Evolutionary conservation across 2,888 invertebrate species (phyloP).

Genomic region (Cantharis rufa): DNA sequence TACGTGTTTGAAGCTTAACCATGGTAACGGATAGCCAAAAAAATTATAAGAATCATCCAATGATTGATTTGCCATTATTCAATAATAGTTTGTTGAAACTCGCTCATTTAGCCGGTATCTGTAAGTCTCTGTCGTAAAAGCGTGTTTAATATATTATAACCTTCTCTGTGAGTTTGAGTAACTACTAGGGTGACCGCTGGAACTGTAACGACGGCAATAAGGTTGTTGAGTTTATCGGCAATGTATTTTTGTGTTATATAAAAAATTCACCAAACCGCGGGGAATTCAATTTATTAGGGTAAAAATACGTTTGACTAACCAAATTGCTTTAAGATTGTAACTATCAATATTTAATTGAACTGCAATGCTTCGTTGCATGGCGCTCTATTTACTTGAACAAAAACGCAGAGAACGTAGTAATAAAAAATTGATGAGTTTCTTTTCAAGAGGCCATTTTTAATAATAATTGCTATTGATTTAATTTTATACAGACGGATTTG

Average conservation of each 20-base stretch:
- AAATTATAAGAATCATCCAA: too few relatives aligned
- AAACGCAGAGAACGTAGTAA: background rate
- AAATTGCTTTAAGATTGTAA: background rate
- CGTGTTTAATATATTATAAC: background rate
- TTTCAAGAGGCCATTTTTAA: background rate
- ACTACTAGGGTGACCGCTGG: background rate
- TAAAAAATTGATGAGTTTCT: background rate
- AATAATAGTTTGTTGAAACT: too few relatives aligned
- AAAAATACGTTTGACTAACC: background rate
- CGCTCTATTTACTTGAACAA: background rate
- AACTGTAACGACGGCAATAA: background rate
- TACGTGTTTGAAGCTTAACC: too few relatives aligned
- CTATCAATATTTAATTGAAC: background rate
- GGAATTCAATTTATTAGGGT: background rate
- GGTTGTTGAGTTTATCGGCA: background rate
- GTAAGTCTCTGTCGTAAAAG: too few relatives aligned
- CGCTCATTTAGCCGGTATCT: too few relatives aligned
- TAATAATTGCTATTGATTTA: background rate
- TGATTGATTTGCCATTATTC: too few relatives aligned
- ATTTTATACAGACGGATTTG: background rate
- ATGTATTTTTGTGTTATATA: background rate
- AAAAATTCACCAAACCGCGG: background rate
- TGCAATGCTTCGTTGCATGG: background rate
- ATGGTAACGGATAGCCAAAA: too few relatives aligned
- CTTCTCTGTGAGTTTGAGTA: background rate